Base-by-base conservation (phyloP, 2,113 vertebrate genomes). In the Chlamydotis undulata region DNA sequence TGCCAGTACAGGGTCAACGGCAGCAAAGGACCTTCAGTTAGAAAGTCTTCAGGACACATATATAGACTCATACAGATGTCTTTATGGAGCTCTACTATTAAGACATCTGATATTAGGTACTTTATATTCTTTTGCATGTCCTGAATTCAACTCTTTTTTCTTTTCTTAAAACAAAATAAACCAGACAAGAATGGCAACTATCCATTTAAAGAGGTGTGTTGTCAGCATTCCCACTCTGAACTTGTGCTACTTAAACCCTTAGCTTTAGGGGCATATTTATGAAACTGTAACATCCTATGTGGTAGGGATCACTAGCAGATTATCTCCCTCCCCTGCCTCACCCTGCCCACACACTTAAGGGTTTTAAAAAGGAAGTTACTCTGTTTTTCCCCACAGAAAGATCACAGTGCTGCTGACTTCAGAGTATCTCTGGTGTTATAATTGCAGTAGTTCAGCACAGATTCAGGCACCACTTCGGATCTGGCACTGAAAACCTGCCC, bases 151-250 rank as follows among this genome's bases (percentile, higher is more conserved):
- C n/a, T 4, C 47, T 55, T 33, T 43, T 88, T 74, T 87, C 63
- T 82, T 74, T 83, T 45, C 73, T 91, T 69, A 52, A 87, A 90
- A n/a, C n/a, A 83, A 81, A 93, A 83, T 41, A 87, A 78, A 90
- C 28, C 71, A 89, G 64, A 69, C 79, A 75, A 68, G 80, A 96
- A 94, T 19, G 19, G 41, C 57, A 93, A 64, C 52, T 64, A 67
- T 55, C 29, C 47, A 71, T 64, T 64, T 84, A 78, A 92, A 93
- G 60, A 78, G 4, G 11, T n/a, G 25, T 18, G 33, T 21, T 59
- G 47, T 49, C 71, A 70, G 49, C 29, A 39, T 49, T 94, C 29
- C 47, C 24, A 53, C 73, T 87, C 49, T 65, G 33, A 94, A 45
- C 69, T 56, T 41, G 19, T 43, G 31, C 76, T 86, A 63, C 47